phyloP scores from a whole-genome alignment of 2,113 vertebrate species.

The Hucho hucho region DNA sequence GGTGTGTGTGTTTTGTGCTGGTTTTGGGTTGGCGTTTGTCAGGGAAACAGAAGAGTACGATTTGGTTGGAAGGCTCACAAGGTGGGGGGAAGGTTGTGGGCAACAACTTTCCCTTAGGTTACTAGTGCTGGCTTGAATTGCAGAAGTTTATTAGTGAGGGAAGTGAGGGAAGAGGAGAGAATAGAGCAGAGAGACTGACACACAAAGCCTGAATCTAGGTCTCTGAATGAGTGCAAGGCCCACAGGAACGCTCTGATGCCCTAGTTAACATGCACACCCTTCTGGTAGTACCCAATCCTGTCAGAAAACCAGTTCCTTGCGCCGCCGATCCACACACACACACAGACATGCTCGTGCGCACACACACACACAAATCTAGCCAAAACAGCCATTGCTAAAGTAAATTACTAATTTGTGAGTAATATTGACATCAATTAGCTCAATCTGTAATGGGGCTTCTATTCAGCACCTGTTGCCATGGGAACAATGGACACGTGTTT shows the following conservation, averaged over 20 bases:
- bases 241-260: constrained; percentile 59
- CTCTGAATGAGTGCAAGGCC: constrained; percentile 68
- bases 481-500: constrained; percentile 52
- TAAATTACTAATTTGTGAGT: neutral
- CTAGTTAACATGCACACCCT: constrained; percentile 49
- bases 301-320: neutral
- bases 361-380: neutral
- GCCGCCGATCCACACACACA: neutral
- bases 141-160: neutral
- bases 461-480: constrained; percentile 47
- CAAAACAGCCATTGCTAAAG: neutral
- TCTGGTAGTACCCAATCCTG: too few relatives aligned
- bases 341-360: neutral
- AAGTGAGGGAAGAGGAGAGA: neutral
- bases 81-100: too few relatives aligned
- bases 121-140: neutral
- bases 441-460: constrained; percentile 18
- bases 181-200: constrained; percentile 42
- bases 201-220: constrained; percentile 61
- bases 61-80: neutral
- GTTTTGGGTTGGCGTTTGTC: neutral
- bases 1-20: too few relatives aligned
- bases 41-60: constrained; percentile 5
- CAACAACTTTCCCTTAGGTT: too few relatives aligned
- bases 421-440: constrained; percentile 31